Evolutionary conservation across 2,797 vertebrate genomes (phyloP).

Genomic region (Eupleurogrammus muticus): DNA sequence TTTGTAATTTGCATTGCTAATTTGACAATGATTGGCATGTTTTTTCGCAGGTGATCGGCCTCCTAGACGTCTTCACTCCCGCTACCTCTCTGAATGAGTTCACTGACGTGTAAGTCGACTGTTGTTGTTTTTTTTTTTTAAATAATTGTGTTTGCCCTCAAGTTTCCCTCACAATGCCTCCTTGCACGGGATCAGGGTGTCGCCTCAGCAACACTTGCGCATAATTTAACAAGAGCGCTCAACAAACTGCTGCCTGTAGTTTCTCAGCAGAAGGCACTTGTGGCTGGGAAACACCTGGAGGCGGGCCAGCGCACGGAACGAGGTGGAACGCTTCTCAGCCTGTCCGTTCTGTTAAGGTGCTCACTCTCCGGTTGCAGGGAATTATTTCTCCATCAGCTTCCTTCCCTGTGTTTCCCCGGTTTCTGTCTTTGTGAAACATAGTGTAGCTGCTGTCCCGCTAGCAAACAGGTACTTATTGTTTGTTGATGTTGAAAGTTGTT

Average conservation of each 20-base stretch:
- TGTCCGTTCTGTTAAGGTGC: constrained; percentile 38
- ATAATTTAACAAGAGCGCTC: constrained; percentile 13
- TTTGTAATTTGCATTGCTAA: constrained; percentile 9
- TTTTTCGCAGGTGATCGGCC: constrained; percentile 91
- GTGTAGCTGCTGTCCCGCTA: constrained; percentile 1
- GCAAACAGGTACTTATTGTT: constrained; percentile 45
- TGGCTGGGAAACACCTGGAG: constrained; percentile 71
- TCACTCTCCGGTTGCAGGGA: constrained; percentile 31
- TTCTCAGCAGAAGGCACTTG: constrained; percentile 43
- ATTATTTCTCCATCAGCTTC: constrained; percentile 46
- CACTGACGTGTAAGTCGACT: constrained; percentile 93
- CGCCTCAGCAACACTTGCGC: constrained; percentile 9
- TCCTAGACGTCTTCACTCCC: constrained; percentile 95
- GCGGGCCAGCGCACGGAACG: constrained; percentile 59
- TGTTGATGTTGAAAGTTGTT: constrained; percentile 49
- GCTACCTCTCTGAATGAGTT: constrained; percentile 93
- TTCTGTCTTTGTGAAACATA: constrained; percentile 33
- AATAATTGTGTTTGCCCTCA: background rate
- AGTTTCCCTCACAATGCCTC: background rate
- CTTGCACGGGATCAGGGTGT: constrained; percentile 1
- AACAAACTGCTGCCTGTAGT: constrained; percentile 24
- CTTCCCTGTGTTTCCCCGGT: constrained; percentile 41
- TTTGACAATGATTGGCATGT: constrained; percentile 5
- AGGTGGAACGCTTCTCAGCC: constrained; percentile 51
- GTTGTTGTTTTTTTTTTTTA: background rate